Percentiles rank a stretch among this genome's conserved stretches.
These are phyloP conservation scores for Choristoneura rosaceana DNA, from an alignment of 2,888 invertebrate species.

Conservation along the genomic window DNA sequence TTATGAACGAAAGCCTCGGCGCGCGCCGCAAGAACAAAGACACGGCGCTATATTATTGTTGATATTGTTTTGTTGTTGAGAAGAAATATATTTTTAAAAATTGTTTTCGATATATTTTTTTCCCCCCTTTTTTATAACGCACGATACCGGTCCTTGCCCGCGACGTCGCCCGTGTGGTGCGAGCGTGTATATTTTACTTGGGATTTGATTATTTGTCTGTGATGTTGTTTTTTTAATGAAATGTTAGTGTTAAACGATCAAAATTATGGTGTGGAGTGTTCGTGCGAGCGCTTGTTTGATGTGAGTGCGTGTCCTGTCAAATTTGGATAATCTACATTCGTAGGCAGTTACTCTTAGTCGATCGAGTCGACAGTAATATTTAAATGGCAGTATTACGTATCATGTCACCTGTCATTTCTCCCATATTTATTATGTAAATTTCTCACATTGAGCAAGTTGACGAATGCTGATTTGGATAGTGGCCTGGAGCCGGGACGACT, in stretches of 20 bases:
- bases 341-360: neutral
- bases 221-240: conserved; percentile 38
- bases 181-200: conserved; percentile 21
- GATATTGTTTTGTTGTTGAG: conserved; percentile 23
- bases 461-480: neutral
- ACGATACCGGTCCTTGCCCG: neutral
- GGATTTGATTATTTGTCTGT: conserved; percentile 42
- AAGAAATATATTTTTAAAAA: conserved; percentile 26
- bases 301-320: conserved; percentile 12
- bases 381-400: conserved; percentile 32
- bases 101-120: conserved; percentile 14
- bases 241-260: conserved; percentile 34
- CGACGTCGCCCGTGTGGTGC: neutral
- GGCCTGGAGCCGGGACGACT: neutral
- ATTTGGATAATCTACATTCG: neutral
- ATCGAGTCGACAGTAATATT: neutral
- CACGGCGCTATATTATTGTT: conserved; percentile 13
- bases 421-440: conserved; percentile 21
- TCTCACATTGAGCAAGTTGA: conserved; percentile 38
- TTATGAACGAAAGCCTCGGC: conserved; percentile 7
- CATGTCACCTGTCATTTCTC: conserved; percentile 19
- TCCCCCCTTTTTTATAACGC: neutral
- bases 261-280: conserved; percentile 23
- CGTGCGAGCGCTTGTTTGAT: conserved; percentile 25
- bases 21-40: conserved; percentile 1